A percentile compares a stretch with the other conserved stretches of the same genome.
phyloP scores from a whole-genome alignment of 2,797 vertebrate species.

The Cygnus olor region DNA sequence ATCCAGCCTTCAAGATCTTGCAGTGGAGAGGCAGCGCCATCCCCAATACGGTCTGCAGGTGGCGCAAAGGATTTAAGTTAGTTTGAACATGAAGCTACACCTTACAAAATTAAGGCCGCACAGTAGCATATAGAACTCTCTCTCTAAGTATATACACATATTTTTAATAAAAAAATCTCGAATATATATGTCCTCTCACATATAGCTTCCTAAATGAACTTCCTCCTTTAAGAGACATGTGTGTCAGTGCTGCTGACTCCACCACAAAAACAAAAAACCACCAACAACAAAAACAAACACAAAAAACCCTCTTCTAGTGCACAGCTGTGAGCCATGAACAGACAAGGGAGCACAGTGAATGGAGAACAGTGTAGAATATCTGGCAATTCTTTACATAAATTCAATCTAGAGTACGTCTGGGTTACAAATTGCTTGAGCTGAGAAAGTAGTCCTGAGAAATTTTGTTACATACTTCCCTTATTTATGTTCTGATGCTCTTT shows the following conservation, averaged over 20 bases:
- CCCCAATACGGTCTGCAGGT: conserved; percentile 36
- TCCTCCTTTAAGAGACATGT: not conserved
- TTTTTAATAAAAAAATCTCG: not conserved
- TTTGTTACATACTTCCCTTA: not conserved
- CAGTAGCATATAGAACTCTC: not conserved
- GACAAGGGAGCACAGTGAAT: not conserved
- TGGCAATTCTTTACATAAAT: not conserved
- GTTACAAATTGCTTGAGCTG: not conserved
- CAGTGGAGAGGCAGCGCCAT: not conserved
- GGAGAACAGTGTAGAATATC: not conserved
- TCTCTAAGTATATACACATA: not conserved
- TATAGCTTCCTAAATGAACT: not conserved
- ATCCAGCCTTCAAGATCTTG: not conserved
- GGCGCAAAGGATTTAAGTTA: conserved; percentile 14
- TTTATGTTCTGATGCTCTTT: not conserved
- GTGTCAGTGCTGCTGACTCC: not conserved
- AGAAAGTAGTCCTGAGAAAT: not conserved
- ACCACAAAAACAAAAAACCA: not conserved
- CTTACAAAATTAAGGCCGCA: not conserved
- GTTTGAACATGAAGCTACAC: not conserved
- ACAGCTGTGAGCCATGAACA: not conserved
- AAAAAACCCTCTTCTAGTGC: not conserved
- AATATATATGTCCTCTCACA: not conserved
- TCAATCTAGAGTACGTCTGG: not conserved
- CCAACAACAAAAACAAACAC: too few relatives aligned